Evolutionary conservation across 1,140 invertebrate genomes (phyloP), one percentile per base, ranked within the genome.

Genomic region (Meteorus sp.): DNA sequence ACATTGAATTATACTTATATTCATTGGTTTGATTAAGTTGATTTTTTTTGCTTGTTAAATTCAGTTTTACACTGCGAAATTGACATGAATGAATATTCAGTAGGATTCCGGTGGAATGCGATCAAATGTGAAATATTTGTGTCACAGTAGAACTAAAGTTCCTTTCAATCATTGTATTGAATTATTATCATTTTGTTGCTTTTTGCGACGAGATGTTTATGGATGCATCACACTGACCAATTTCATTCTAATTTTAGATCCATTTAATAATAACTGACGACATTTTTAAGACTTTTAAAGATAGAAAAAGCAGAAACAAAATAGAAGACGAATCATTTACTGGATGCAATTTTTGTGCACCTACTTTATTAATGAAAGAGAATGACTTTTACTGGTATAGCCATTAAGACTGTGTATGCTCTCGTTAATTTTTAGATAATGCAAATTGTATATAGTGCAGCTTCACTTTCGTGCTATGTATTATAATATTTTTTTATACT

Each of bases 391-490:
- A 47, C 20, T 19, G 25, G 41, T 37, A 23, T 35, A 17, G 9
- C 15, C 19, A 27, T 33, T 50, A 31, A 33, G 17, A 54, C 13
- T 35, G 13, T 53, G 57, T 52, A 43, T 50, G n/a, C n/a, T n/a
- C n/a, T n/a, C 53, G 37, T 27, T 52, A 52, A 44, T 59, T 44
- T 52, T 59, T 53, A 59, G 51, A 22, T 54, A 58, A 53, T 9
- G 20, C 8, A 39, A n/a, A 67, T 43, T 72, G 70, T 73, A 73
- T 65, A 73, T 74, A 74, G 57, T 59, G 60, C 61, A 60, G 52
- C 59, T 66, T 70, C 73, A 68, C 57, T 67, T 71, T 65, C n/a
- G n/a, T 68, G 68, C 47, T 62, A 64, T 75, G 67, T 75, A 69
- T 60, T 63, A 69, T 70, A 68, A 66, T 70, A 71, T 72, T 68